Base-by-base conservation (phyloP, 2,113 vertebrate genomes). In the Mungos mungo region DNA sequence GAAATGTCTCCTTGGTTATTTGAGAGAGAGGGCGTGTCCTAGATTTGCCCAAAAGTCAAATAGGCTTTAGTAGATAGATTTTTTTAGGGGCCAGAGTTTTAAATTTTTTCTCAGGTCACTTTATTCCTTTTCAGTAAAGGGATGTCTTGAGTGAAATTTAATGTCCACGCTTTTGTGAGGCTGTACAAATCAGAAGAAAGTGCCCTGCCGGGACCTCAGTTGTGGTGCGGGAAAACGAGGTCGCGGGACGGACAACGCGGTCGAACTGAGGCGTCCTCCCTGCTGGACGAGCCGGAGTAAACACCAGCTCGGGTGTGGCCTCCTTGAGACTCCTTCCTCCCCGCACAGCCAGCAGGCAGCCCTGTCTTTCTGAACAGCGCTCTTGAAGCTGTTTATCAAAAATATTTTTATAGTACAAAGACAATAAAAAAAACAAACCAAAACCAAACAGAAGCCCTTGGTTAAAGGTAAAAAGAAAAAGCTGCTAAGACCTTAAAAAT, bases 351-450 rank as follows among this genome's bases (percentile, higher is more conserved):
- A 8, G 31, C 1, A 63, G 16, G 57, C 87, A 92, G 45, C 52
- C 71, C 0, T 15, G 60, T 82, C 92, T 57, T 88, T 94, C 90
- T 60, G 74, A 96, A 96, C 31, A n/a, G 97, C 95, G 97, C 95
- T 97, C 96, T 87, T 94, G 94, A 96, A 79, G 95, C 90, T 29
- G 97, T 86, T 97, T 81, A 97, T 96, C 52, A 97, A 96, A 97
- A 31, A 7, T 95, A 91, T 97, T 97, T 98, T 95, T 98, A 93
- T 93, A 97, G 95, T 33, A 95, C 98, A 97, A 97, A 94, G 97
- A 97, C 95, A 63, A 93, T 97, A 74, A 93, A 97, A 95, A 8
- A 84, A 95, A 97, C 97, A 96, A 98, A 88, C 92, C 19, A 25
- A 23, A 21, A 93, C 63, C 63, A 93, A 97, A 93, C 2, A 90